A percentile compares a stretch with the other conserved stretches of the same genome.
These are phyloP conservation scores for Gymnosoma rotundatum DNA, from an alignment of 2,888 invertebrate species.

Conservation along the genomic window DNA sequence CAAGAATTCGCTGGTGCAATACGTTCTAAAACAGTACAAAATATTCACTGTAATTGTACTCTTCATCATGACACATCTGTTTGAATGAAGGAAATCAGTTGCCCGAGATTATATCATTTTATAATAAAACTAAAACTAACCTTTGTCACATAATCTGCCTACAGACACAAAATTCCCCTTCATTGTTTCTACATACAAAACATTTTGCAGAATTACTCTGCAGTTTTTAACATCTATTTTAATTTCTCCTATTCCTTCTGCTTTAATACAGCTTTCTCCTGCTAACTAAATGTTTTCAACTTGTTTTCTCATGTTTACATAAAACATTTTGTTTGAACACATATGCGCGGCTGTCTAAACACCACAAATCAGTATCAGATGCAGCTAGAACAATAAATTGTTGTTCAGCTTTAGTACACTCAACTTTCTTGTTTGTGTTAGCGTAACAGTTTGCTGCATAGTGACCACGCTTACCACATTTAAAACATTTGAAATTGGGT, in stretches of 20 bases:
- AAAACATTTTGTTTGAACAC: constrained; percentile 15
- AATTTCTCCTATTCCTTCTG: constrained; percentile 43
- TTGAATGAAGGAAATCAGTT: no score
- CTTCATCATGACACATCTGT: no score
- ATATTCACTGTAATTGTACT: no score
- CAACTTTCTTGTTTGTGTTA: constrained; percentile 20
- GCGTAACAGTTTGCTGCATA: constrained; percentile 18
- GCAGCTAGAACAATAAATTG: constrained; percentile 17
- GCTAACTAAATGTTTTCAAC: constrained; percentile 8
- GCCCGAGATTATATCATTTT: no score
- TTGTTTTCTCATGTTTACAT: constrained; percentile 9
- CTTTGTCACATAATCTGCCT: constrained; percentile 6
- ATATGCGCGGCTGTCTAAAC: constrained; percentile 35
- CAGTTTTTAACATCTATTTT: constrained; percentile 17
- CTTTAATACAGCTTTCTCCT: constrained; percentile 16
- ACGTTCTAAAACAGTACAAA: no score
- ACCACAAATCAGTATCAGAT: constrained; percentile 4
- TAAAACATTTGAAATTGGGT: constrained; percentile 22
- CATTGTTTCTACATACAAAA: constrained; percentile 45
- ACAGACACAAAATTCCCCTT: constrained; percentile 52
- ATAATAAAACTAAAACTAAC: no score
- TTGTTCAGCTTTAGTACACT: background rate
- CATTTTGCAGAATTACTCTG: constrained; percentile 15
- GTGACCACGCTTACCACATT: constrained; percentile 26
- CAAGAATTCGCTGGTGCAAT: no score